Evolutionary conservation across 2,797 vertebrate species (phyloP).

Genomic region (Cyclura pinguis): DNA sequence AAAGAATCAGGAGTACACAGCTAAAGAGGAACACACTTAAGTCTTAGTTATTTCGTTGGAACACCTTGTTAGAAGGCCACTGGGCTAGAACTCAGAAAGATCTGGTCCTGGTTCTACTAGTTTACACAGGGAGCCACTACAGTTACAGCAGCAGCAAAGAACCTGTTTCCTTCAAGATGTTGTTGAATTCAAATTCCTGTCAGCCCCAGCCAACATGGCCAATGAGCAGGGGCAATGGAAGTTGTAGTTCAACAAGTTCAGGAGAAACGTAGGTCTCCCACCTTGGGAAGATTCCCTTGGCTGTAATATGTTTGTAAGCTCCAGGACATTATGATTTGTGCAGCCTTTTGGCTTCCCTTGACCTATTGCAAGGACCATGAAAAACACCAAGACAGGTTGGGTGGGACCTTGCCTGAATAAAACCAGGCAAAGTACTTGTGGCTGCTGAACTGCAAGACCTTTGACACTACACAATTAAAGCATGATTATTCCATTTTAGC

Average conservation of each 20-base stretch:
- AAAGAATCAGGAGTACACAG: background rate
- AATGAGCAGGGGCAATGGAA: background rate
- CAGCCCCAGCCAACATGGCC: background rate
- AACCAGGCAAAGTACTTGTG: background rate
- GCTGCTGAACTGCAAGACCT: background rate
- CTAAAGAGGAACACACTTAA: background rate
- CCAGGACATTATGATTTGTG: background rate
- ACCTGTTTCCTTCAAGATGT: background rate
- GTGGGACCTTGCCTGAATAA: too few species aligned
- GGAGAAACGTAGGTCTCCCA: background rate
- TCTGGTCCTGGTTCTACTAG: background rate
- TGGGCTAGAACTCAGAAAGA: background rate
- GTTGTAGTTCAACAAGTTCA: background rate
- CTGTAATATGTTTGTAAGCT: background rate
- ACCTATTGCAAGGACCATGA: background rate
- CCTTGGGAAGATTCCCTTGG: background rate
- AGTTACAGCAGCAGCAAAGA: too few species aligned
- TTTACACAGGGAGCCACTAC: too few species aligned
- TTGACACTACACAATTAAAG: too few species aligned
- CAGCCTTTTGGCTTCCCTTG: background rate
- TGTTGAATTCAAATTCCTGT: background rate
- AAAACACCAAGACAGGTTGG: background rate
- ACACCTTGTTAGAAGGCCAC: background rate
- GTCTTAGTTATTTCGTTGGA: background rate
- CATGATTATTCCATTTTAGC: too few species aligned